Percentiles rank a stretch among this genome's conserved stretches.
Evolutionary conservation across 2,113 vertebrate species (phyloP).

Genomic region (Nettapus auritus): DNA sequence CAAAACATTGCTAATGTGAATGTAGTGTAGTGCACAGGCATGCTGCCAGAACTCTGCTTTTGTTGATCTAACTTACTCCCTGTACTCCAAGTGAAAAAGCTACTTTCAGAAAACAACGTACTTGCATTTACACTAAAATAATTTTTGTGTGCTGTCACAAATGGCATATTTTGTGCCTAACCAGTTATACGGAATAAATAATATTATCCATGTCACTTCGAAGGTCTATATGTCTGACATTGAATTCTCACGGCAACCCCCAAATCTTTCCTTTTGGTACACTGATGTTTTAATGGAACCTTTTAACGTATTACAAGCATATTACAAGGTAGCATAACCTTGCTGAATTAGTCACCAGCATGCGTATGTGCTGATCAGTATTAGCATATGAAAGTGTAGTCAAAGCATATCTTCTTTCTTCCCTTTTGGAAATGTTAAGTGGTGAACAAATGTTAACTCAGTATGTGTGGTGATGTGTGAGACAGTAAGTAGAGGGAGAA

Average conservation of each 20-base stretch:
- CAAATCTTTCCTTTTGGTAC: not conserved
- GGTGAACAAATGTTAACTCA: not conserved
- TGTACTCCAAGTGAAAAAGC: not conserved
- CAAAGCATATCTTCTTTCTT: not conserved
- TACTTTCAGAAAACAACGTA: not conserved
- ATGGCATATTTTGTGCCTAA: not conserved
- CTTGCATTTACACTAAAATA: not conserved
- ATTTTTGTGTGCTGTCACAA: not conserved
- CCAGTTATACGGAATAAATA: not conserved
- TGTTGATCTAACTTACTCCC: not conserved
- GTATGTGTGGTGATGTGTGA: not conserved
- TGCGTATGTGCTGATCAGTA: not conserved
- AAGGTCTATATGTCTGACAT: not conserved
- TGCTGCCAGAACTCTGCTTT: not conserved
- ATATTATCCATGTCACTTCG: not conserved
- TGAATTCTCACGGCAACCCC: not conserved
- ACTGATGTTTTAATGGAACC: not conserved
- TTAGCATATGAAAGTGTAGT: not conserved
- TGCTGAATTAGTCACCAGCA: not conserved
- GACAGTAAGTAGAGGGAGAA: not conserved
- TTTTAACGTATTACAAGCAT: accelerated
- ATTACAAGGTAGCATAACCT: not conserved
- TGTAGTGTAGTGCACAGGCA: accelerated
- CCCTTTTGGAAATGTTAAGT: not conserved
- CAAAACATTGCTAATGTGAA: not conserved